Base-by-base conservation (phyloP, 2,888 invertebrate genomes). In the Apamea crenata region DNA sequence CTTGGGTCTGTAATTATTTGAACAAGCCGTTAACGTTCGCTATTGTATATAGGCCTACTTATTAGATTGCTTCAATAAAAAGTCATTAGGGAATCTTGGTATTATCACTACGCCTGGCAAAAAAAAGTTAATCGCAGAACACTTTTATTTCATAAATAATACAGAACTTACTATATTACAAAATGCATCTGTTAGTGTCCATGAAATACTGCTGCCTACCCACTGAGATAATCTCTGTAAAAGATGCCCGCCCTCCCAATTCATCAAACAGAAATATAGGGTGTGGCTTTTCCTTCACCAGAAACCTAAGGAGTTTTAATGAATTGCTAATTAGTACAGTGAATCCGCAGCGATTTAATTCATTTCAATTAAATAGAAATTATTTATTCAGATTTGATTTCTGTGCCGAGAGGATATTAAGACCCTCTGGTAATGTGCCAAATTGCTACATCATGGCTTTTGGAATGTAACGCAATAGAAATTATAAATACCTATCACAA, bases 1-100 rank as follows among this genome's bases (percentile, higher is more conserved):
- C 67, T 84, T 67, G 61, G 84, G 84, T 63, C 80, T 40, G 32
- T 82, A 68, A 71, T 71, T 82, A 80, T 80, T 84, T 84, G 69
- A 16, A 61, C 14, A 47, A 67, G 59, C 36, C 67, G 67, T 71
- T 71, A 81, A 47, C 40, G 50, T 78, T 32, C 65, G 12, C 40
- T 36, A 16, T 70, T 71, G 79, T 81, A 36, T 53, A 76, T 21
- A 59, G 16, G 5, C 44, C 36, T 71, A 76, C 50, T 21, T 66
- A 53, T 78, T 82, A 61, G 61, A 84, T 44, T 79, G 53, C 67
- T 40, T 71, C 40, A 67, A 79, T 78, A 81, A 78, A 79, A 84
- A 67, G 21, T 36, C 44, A 53, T 29, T 29, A 16, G 59, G 29
- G 65, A 78, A 29, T 78, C 3, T 70, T 25, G 59, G 36, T 10